phyloP scores from a whole-genome alignment of 2,888 invertebrate genomes.

The Dasypolia templi region DNA sequence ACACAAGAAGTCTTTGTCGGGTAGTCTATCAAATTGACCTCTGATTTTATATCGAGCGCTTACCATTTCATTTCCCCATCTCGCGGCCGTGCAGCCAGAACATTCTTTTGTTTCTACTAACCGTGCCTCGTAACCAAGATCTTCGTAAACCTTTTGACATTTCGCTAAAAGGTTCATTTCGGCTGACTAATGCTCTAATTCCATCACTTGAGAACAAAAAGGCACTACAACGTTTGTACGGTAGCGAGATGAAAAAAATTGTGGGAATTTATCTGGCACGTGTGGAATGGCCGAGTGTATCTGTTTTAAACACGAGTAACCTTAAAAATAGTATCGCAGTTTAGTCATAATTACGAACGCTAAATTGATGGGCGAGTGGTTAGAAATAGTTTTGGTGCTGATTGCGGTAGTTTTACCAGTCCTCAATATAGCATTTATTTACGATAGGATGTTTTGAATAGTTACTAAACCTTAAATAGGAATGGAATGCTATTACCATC shows the following conservation, averaged over 20 bases:
- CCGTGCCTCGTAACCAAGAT: constrained; percentile 81
- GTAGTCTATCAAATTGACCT: constrained; percentile 50
- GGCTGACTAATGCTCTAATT: constrained; percentile 88
- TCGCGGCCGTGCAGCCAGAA: constrained; percentile 73
- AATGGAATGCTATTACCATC: not conserved
- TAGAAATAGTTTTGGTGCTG: constrained; percentile 41
- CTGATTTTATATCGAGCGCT: constrained; percentile 56
- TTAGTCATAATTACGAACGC: constrained; percentile 48
- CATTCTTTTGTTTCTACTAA: constrained; percentile 86
- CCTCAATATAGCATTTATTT: constrained; percentile 4
- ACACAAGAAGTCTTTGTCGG: constrained; percentile 25
- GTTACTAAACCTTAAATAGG: not conserved
- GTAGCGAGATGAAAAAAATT: constrained; percentile 84
- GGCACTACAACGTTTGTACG: constrained; percentile 84
- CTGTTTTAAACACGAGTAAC: constrained; percentile 75
- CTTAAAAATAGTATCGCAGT: constrained; percentile 35
- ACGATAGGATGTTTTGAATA: not conserved
- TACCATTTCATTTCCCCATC: constrained; percentile 69
- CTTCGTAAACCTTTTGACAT: constrained; percentile 87
- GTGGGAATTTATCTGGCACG: constrained; percentile 82
- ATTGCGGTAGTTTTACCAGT: constrained; percentile 36
- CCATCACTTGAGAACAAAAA: constrained; percentile 82
- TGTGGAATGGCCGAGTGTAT: constrained; percentile 77
- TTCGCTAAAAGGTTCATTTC: constrained; percentile 88
- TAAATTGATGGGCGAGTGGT: constrained; percentile 58